Percentiles rank a stretch among this genome's conserved stretches.
These are phyloP conservation scores for Nymphalis urticae DNA, from an alignment of 2,888 invertebrate species.

Conservation along the genomic window DNA sequence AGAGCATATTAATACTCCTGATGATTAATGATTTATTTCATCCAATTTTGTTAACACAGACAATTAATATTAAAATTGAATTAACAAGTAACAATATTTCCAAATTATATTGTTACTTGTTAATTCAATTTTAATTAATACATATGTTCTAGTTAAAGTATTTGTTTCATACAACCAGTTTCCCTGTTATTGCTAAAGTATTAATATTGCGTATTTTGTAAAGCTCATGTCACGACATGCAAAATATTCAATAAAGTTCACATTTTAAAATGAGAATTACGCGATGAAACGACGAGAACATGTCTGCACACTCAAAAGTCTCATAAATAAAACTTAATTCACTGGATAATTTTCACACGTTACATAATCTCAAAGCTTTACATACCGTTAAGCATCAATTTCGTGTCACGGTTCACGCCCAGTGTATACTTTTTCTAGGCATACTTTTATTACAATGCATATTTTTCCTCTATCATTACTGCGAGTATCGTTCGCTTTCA, in stretches of 20 bases:
- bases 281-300: conserved; percentile 2
- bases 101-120: too few species aligned
- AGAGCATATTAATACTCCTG: too few species aligned
- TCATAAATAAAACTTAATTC: conserved; percentile 6
- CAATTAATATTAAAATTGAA: too few species aligned
- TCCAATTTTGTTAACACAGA: too few species aligned
- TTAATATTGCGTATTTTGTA: conserved; percentile 12
- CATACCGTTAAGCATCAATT: conserved; percentile 9
- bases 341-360: not conserved
- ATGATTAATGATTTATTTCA: too few species aligned
- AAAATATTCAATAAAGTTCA: conserved; percentile 14
- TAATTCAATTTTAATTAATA: too few species aligned
- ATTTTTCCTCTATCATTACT: conserved; percentile 63
- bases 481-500: conserved; percentile 71
- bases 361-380: conserved; percentile 9
- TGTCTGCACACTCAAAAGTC: conserved; percentile 1
- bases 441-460: conserved; percentile 33
- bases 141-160: conserved; percentile 1
- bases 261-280: conserved; percentile 16
- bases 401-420: conserved; percentile 9
- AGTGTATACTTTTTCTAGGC: conserved; percentile 16
- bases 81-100: too few species aligned
- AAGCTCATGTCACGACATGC: conserved; percentile 11
- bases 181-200: conserved; percentile 17
- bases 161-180: conserved; percentile 21